These are phyloP conservation scores for Laticauda colubrina DNA, from an alignment of 2,113 vertebrate species.

Conservation along the genomic window DNA sequence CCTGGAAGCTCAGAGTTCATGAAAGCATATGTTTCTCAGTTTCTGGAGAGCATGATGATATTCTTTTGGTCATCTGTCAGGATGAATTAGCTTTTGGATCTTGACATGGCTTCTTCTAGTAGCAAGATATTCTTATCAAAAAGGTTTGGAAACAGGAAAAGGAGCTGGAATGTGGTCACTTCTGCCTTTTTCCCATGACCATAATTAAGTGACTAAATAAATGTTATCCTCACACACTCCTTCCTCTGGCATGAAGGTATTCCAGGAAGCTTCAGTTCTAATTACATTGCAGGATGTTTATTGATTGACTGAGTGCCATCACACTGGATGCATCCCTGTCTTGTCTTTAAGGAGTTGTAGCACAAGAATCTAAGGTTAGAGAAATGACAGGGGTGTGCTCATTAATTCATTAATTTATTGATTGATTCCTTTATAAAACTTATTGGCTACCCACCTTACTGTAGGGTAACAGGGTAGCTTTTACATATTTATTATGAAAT, in stretches of 20 bases:
- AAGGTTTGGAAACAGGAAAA: background rate
- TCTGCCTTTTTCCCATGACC: background rate
- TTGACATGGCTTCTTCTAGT: background rate
- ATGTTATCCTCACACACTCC: background rate
- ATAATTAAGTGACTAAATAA: background rate
- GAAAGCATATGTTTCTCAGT: background rate
- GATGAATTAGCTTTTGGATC: background rate
- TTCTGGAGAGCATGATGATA: background rate
- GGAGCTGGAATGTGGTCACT: background rate
- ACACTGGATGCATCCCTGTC: background rate
- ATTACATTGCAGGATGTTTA: background rate
- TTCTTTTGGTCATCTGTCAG: background rate
- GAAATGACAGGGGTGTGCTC: no score
- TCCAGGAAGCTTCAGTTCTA: background rate
- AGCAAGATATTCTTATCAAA: background rate
- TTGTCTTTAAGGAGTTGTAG: background rate
- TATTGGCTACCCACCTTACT: no score
- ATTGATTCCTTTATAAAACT: no score
- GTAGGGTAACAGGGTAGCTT: no score
- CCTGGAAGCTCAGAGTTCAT: background rate
- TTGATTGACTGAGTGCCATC: background rate
- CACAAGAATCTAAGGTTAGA: no score
- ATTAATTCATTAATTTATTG: no score
- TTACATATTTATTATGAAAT: no score
- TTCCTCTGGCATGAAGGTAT: background rate